These are phyloP conservation scores for Cataglyphis albicans DNA, from an alignment of 2,888 invertebrate genomes.

Conservation along the genomic window DNA sequence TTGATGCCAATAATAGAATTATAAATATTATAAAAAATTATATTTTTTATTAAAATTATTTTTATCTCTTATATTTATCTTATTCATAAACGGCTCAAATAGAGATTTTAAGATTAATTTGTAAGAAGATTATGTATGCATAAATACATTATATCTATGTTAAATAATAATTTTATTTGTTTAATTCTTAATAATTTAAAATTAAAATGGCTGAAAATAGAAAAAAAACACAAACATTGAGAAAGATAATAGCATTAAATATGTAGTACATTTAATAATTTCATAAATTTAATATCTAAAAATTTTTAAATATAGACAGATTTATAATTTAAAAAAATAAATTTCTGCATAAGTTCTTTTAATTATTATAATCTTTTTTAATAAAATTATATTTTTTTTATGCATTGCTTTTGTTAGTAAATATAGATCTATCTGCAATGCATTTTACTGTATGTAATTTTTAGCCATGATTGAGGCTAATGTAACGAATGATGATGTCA, in stretches of 20 bases:
- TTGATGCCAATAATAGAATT: not conserved
- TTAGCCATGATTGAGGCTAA: slow-evolving; percentile 54
- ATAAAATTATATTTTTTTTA: not conserved
- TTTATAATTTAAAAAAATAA: not conserved
- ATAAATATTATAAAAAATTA: not conserved
- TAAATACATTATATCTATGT: not conserved
- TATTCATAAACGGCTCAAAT: not conserved
- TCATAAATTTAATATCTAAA: not conserved
- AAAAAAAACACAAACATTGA: not conserved
- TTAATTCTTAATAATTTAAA: not conserved
- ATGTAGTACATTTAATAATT: slow-evolving; percentile 1
- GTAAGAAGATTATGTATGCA: not conserved
- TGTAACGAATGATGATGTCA: slow-evolving; percentile 71
- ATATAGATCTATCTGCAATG: slow-evolving; percentile 7
- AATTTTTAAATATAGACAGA: not conserved
- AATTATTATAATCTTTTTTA: not conserved
- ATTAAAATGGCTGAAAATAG: not conserved
- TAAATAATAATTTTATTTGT: not conserved
- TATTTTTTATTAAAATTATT: not conserved
- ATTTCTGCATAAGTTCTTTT: not conserved
- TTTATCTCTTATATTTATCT: not conserved
- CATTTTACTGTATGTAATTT: slow-evolving; percentile 18
- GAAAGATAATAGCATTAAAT: not conserved
- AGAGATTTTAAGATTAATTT: not conserved
- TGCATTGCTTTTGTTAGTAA: not conserved